Percentiles rank a stretch among this genome's conserved stretches.
Evolutionary conservation across 2,888 invertebrate species (phyloP).

Genomic region (Pachliopta kotzebuea): DNA sequence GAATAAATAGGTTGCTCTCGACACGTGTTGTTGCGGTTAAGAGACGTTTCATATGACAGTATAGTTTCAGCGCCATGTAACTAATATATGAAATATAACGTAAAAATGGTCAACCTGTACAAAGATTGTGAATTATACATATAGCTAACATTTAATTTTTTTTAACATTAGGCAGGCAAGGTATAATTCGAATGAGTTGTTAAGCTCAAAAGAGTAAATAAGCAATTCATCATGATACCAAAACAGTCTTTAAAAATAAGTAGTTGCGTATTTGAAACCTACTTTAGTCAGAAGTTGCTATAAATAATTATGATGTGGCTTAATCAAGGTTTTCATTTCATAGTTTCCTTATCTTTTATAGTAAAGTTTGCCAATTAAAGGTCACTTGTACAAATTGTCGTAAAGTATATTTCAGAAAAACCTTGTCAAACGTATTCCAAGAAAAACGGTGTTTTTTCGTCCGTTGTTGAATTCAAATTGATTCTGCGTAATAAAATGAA

Average conservation of each 20-base stretch:
- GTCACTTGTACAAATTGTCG: no score
- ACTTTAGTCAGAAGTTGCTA: no score
- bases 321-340: no score
- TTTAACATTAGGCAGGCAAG: neutral
- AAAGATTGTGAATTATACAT: neutral
- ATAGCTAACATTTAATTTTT: neutral
- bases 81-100: neutral
- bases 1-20: constrained; percentile 37
- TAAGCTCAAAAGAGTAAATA: neutral
- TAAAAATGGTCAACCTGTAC: no score
- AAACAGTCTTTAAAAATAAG: no score
- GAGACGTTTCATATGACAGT: constrained; percentile 19
- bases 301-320: no score
- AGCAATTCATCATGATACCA: neutral
- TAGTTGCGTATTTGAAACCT: no score
- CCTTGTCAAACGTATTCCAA: no score
- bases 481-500: no score
- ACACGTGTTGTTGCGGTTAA: constrained; percentile 37
- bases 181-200: neutral
- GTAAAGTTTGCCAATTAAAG: neutral
- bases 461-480: no score
- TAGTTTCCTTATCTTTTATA: neutral
- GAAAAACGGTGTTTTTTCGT: no score
- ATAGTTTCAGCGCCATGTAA: neutral
- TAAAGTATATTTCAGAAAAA: no score